phyloP scores from a whole-genome alignment of 1,140 invertebrate species.

The Conus ventricosus region DNA sequence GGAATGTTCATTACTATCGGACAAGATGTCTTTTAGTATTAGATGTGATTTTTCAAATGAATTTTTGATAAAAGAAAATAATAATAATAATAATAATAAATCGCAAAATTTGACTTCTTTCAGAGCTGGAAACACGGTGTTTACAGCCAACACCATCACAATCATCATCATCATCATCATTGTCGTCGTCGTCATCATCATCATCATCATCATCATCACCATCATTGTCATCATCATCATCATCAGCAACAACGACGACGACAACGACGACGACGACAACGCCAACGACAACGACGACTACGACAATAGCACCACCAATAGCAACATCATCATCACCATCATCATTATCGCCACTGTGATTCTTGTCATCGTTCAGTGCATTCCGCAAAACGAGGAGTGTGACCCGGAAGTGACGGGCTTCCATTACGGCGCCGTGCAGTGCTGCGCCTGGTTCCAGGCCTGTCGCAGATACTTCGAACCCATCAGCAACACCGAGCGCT shows the following conservation, averaged over 20 bases:
- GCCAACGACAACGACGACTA: too few relatives aligned
- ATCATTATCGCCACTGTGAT: background rate
- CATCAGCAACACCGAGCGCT: background rate
- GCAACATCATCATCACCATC: background rate
- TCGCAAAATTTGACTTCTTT: too few relatives aligned
- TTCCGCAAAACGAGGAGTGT: constrained; percentile 10
- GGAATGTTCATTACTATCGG: too few relatives aligned
- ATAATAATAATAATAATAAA: too few relatives aligned
- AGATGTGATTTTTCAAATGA: too few relatives aligned
- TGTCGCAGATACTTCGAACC: background rate
- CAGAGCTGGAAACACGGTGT: too few relatives aligned
- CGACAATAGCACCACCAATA: background rate
- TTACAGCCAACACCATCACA: background rate
- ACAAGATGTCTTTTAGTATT: too few relatives aligned
- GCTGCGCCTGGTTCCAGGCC: background rate
- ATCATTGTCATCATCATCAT: background rate
- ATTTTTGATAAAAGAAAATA: too few relatives aligned
- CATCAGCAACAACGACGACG: background rate
- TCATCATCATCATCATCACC: background rate
- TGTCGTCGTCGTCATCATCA: background rate
- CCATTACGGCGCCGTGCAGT: background rate
- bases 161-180: background rate
- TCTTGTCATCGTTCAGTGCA: constrained; percentile 1
- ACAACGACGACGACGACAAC: too few relatives aligned
- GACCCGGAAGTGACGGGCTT: constrained; percentile 7